A percentile compares a stretch with the other conserved stretches of the same genome.
Conservation (phyloP, 1,140 invertebrate genomes). For the Hylaeus volcanicus region DNA sequence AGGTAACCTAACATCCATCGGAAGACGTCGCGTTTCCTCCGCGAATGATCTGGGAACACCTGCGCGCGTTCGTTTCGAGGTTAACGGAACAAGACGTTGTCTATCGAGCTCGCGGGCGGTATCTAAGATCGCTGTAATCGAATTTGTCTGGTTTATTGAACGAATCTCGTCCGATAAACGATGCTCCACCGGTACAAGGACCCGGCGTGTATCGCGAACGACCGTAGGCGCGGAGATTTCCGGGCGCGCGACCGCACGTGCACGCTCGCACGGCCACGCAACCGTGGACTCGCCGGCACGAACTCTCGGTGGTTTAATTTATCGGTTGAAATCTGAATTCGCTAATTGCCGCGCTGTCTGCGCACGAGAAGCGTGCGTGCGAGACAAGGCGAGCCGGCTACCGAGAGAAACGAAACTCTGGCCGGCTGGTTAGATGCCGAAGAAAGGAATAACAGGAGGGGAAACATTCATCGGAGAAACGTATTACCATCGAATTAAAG, state of each 20-base stretch:
- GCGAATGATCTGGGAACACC: too few species aligned
- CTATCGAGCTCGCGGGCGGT: too few species aligned
- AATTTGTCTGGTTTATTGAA: too few species aligned
- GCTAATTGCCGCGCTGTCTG: slow-evolving; percentile 72
- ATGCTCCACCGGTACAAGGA: too few species aligned
- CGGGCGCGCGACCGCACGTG: background rate
- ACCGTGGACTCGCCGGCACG: background rate
- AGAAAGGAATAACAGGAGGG: slow-evolving; percentile 10
- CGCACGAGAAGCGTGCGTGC: slow-evolving; percentile 46
- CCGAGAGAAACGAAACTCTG: background rate
- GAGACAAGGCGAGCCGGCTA: slow-evolving; percentile 36
- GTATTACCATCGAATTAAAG: too few species aligned
- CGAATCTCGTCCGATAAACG: too few species aligned
- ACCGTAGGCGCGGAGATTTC: background rate
- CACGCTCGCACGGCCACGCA: background rate
- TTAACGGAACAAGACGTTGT: too few species aligned
- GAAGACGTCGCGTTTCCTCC: too few species aligned
- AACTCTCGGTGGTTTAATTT: slow-evolving; percentile 56
- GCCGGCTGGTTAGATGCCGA: background rate
- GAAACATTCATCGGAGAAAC: too few species aligned
- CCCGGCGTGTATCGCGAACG: background rate
- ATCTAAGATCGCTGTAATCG: too few species aligned
- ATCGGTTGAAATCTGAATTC: slow-evolving; percentile 74
- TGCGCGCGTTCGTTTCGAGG: too few species aligned
- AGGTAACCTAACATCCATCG: too few species aligned